These are phyloP conservation scores for Oscheius sp. DNA, from an alignment of 2,888 invertebrate species.

Conservation along the genomic window DNA sequence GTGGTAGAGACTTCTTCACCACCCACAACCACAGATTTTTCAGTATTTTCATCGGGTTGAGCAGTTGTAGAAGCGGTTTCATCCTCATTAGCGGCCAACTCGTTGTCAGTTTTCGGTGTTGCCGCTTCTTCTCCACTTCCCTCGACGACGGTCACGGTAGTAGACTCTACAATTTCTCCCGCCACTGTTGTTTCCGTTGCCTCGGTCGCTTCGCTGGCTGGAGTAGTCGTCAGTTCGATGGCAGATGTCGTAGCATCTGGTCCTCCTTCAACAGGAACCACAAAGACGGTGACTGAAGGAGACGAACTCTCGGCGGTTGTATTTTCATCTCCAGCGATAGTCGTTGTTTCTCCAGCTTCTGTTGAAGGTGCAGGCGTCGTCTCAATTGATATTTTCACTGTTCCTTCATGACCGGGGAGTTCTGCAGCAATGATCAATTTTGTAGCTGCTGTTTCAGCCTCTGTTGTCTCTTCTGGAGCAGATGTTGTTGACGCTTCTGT, in stretches of 20 bases:
- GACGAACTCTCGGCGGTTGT: slow-evolving; percentile 2
- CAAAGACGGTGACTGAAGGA: slow-evolving; percentile 33
- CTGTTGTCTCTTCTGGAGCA: background rate
- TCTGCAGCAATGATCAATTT: slow-evolving; percentile 2
- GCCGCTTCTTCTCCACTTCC: slow-evolving; percentile 36
- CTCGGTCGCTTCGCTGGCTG: slow-evolving; percentile 10
- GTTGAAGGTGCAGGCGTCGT: background rate
- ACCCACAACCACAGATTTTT: too few relatives aligned
- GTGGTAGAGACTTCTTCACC: background rate
- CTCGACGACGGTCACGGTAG: slow-evolving; percentile 15
- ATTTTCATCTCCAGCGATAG: slow-evolving; percentile 39
- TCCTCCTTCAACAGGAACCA: background rate
- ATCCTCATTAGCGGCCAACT: slow-evolving; percentile 21
- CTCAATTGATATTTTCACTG: background rate
- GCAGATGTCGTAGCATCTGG: background rate
- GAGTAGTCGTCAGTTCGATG: background rate
- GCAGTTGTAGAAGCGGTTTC: slow-evolving; percentile 28
- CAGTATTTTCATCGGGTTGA: slow-evolving; percentile 29
- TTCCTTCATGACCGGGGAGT: background rate
- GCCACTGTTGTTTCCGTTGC: background rate
- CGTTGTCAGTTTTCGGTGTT: slow-evolving; percentile 16
- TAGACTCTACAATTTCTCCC: background rate
- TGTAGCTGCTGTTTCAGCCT: background rate
- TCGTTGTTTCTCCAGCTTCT: background rate
- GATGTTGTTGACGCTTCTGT: slow-evolving; percentile 33